These are phyloP conservation scores for Myiagra hebetior DNA, from an alignment of 2,113 vertebrate genomes.

Conservation along the genomic window DNA sequence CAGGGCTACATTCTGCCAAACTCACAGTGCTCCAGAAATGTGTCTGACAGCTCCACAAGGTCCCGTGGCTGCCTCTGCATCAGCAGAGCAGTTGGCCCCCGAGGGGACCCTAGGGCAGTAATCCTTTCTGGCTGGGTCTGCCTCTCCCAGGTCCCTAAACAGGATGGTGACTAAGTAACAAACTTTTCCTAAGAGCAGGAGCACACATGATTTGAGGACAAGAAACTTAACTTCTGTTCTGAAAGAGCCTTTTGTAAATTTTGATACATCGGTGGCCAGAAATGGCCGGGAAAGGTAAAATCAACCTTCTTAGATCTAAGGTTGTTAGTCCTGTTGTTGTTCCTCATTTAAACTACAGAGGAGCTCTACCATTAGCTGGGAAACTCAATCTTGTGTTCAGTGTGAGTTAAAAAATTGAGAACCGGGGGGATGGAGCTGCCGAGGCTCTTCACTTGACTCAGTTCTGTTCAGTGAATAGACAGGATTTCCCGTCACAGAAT, in stretches of 20 bases:
- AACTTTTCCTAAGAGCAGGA: background rate
- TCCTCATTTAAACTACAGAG: background rate
- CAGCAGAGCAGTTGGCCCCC: background rate
- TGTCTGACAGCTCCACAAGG: background rate
- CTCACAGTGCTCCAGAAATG: background rate
- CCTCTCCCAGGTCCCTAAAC: background rate
- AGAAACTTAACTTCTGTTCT: background rate
- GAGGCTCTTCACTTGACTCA: background rate
- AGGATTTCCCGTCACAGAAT: background rate
- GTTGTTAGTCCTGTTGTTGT: background rate
- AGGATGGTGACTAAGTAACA: background rate
- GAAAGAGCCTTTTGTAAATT: background rate
- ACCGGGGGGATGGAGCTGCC: background rate
- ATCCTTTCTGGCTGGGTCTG: background rate
- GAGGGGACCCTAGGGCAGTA: background rate
- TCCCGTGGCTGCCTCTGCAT: rapidly evolving
- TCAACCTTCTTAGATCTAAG: background rate
- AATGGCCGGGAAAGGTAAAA: background rate
- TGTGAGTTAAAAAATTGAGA: background rate
- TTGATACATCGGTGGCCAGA: background rate
- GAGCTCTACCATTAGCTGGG: background rate
- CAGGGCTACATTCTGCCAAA: rapidly evolving
- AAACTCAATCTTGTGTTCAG: background rate
- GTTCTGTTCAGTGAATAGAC: background rate
- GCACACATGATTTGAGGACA: background rate